These are phyloP conservation scores for silkworm (Bombyx mori) DNA, from an alignment of 1,140 invertebrate species.

Conservation along the genomic window ASM3026992v2 NC_085121.1:13892501-13893000, in stretches of 20 bases:
- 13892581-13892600: conserved; percentile 60
- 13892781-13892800: conserved; percentile 94
- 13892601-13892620: conserved; percentile 64
- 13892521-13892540: conserved; percentile 25
- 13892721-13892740: conserved; percentile 34
- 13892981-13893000: conserved; percentile 93
- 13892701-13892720: conserved; percentile 27
- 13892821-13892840: conserved; percentile 87
- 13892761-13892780: conserved; percentile 87
- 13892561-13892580: conserved; percentile 30
- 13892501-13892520: conserved; percentile 51
- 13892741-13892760: conserved; percentile 66
- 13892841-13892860: conserved; percentile 92
- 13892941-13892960: conserved; percentile 98
- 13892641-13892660: conserved; percentile 59
- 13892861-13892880: conserved; percentile 96
- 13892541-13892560: conserved; percentile 29
- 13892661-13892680: conserved; percentile 59
- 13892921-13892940: conserved; percentile 97
- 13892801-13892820: conserved; percentile 88
- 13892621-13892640: conserved; percentile 53
- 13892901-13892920: conserved; percentile 95
- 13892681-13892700: conserved; percentile 36
- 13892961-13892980: conserved; percentile 99
- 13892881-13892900: conserved; percentile 99